Base-by-base conservation (phyloP, 2,113 vertebrate species). In the Hemibagrus wyckioides region DNA sequence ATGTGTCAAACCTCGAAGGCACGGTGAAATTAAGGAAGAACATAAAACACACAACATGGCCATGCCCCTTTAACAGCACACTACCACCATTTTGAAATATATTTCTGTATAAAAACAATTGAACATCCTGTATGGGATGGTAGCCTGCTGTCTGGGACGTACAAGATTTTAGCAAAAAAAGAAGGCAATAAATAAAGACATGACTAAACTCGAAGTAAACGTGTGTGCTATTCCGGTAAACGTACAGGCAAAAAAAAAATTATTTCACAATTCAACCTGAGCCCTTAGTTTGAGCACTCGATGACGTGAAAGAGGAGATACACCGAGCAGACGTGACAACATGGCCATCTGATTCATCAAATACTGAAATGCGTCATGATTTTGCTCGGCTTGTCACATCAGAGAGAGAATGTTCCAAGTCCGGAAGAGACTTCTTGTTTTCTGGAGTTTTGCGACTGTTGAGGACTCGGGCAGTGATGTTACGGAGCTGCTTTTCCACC, bases 101-200 rank as follows among this genome's bases (percentile, higher is more conserved):
- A 28, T 48, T 25, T 76, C 39, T 33, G 2, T 15, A 44, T 14
- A 75, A 19, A 36, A 36, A 30, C 14, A 52, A 17, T 17, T n/a
- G 0, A 19, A 80, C 50, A 1, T 80, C 8, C 15, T 56, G n/a
- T 13, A 5, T 56, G 13, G 1, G 7, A 36, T 1, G 21, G n/a
- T 56, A 56, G 30, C 9, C 5, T 57, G 77, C 52, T 1, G 77
- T 57, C 13, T 36, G 4, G 19, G 52, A 36, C n/a, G 30, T 36
- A 82, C 30, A 88, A 89, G 69, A 84, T 56, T 33, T 36, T 0
- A 54, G 33, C 25, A 52, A 83, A 33, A 48, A 81, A 44, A n/a
- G 28, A 71, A 73, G 3, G 6, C 30, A 90, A 88, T 89, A 95
- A 94, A 94, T 88, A 92, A 90, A 61, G 83, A 85, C 88, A 92